phyloP scores from a whole-genome alignment of 2,888 invertebrate genomes.

The Dryobotodes eremita region DNA sequence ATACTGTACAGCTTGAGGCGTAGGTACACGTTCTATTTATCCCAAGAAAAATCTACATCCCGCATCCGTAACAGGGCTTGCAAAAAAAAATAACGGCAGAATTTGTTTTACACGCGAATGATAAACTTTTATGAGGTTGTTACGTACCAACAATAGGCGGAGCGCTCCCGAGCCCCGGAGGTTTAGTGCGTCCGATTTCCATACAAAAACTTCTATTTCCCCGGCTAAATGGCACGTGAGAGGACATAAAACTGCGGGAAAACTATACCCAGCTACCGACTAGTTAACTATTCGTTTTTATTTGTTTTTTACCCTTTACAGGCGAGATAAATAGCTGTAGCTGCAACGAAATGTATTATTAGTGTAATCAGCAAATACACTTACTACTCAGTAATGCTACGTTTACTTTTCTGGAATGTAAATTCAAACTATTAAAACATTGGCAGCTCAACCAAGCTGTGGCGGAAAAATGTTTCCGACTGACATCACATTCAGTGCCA shows the following conservation, averaged over 20 bases:
- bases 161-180: conserved; percentile 80
- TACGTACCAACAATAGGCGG: conserved; percentile 87
- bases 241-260: conserved; percentile 88
- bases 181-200: conserved; percentile 90
- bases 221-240: conserved; percentile 90
- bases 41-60: conserved; percentile 18
- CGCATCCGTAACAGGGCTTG: conserved; percentile 40
- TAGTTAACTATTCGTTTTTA: conserved; percentile 72
- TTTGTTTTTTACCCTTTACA: conserved; percentile 78
- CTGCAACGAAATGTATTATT: conserved; percentile 41
- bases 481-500: conserved; percentile 37
- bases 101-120: conserved; percentile 82
- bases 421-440: conserved; percentile 44
- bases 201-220: conserved; percentile 91
- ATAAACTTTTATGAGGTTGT: conserved; percentile 88
- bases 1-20: neutral
- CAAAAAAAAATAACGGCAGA: conserved; percentile 74
- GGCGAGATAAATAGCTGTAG: conserved; percentile 63
- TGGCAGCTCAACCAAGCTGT: conserved; percentile 31
- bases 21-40: conserved; percentile 28
- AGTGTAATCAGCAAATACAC: neutral
- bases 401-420: conserved; percentile 24
- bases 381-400: neutral
- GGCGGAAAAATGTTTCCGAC: conserved; percentile 50
- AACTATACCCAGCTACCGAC: conserved; percentile 81